Percentiles rank a stretch among this genome's conserved stretches.
phyloP scores from a whole-genome alignment of 1,140 invertebrate species.

The Macrostomum lignano region DNA sequence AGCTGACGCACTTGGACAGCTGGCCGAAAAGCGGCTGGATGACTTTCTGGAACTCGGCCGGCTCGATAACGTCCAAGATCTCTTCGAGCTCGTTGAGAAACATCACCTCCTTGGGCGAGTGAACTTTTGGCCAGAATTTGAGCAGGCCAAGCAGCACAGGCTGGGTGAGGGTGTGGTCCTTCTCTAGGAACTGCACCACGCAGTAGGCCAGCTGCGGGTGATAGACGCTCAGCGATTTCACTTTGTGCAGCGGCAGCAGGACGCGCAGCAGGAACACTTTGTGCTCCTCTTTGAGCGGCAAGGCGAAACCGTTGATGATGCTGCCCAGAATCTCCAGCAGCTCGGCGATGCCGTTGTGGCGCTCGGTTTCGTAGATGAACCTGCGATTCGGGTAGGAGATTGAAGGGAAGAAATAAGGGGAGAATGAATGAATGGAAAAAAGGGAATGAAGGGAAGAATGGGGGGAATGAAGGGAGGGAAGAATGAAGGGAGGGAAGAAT shows the following conservation, averaged over 20 bases:
- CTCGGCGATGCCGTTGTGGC: slow-evolving; percentile 21
- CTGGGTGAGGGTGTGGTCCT: slow-evolving; percentile 61
- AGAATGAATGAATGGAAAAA: too few species aligned
- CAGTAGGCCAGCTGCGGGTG: slow-evolving; percentile 41
- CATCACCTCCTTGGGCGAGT: slow-evolving; percentile 56
- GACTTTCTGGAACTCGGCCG: slow-evolving; percentile 9
- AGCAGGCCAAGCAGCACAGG: slow-evolving; percentile 45
- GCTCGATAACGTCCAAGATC: slow-evolving; percentile 12
- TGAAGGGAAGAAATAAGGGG: too few species aligned
- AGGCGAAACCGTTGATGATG: slow-evolving; percentile 24
- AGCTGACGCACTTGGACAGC: slow-evolving; percentile 10
- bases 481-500: too few species aligned
- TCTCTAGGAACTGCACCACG: slow-evolving; percentile 80
- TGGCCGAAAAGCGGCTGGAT: slow-evolving; percentile 11
- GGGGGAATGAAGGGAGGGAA: too few species aligned
- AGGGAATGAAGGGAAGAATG: too few species aligned
- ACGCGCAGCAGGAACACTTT: slow-evolving; percentile 17
- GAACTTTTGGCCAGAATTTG: slow-evolving; percentile 87
- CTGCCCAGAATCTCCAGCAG: slow-evolving; percentile 21
- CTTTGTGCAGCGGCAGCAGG: slow-evolving; percentile 13
- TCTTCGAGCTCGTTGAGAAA: slow-evolving; percentile 12
- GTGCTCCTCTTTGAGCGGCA: slow-evolving; percentile 25
- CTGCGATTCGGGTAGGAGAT: slow-evolving; percentile 8
- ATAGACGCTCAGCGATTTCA: slow-evolving; percentile 8
- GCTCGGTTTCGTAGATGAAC: slow-evolving; percentile 17